Conservation (phyloP, 2,888 invertebrate species). For the Dynastes maya region DNA sequence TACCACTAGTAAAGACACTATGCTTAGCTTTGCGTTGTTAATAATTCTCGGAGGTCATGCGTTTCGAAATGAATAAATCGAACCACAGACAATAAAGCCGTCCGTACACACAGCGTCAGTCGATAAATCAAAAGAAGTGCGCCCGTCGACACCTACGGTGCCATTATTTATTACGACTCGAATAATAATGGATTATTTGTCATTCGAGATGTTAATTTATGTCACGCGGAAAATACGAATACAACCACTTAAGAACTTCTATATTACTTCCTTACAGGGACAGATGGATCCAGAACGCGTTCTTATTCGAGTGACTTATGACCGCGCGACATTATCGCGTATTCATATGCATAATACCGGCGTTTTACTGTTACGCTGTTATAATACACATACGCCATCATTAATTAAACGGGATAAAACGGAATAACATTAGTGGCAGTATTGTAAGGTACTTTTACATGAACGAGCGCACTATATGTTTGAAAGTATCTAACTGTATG, state of each 20-base stretch:
- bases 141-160: conserved; percentile 19
- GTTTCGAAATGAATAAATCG: conserved; percentile 6
- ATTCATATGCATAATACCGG: conserved; percentile 2
- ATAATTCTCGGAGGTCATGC: no score
- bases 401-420: conserved; percentile 26
- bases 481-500: conserved; percentile 13
- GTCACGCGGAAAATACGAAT: conserved; percentile 15
- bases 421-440: conserved; percentile 10
- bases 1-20: no score
- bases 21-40: no score
- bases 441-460: conserved; percentile 24
- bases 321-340: conserved; percentile 24
- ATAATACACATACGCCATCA: conserved; percentile 20
- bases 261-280: conserved; percentile 38
- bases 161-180: conserved; percentile 1
- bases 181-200: conserved; percentile 35
- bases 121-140: conserved; percentile 31
- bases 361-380: conserved; percentile 19
- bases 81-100: conserved; percentile 11
- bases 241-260: conserved; percentile 31
- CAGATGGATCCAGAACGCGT: conserved; percentile 2
- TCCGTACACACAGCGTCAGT: not conserved
- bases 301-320: conserved; percentile 27
- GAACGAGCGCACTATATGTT: not conserved
- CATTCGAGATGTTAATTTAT: conserved; percentile 24